Evolutionary conservation across 2,113 vertebrate species (phyloP), one percentile per base, ranked within the genome.

Genomic region (Fulmarus glacialis): DNA sequence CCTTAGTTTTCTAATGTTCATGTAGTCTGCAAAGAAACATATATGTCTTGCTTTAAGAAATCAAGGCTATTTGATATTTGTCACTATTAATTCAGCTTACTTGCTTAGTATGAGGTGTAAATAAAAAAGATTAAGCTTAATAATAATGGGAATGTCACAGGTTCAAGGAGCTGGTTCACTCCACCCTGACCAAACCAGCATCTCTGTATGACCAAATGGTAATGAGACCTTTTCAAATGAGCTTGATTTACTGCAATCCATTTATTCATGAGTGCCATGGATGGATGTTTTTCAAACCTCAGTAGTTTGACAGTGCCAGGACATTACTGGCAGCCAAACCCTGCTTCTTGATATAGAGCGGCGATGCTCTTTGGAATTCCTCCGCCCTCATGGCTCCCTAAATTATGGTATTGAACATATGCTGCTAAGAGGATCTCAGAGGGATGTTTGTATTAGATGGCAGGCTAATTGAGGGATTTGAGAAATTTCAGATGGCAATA

Each of bases 141-240:
- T 34, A 38, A 58, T 19, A 52, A 56, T 7, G 29, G 58, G 34
- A 79, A 56, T 15, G 43, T 60, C 52, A 52, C 23, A 74, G 38
- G 36, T 53, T 73, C 38, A 59, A 81, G 34, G 63, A 71, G 34
- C 43, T 66, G 48, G 15, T 47, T 50, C 64, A n/a, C 62, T 74
- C 71, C 18, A 67, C 18, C 29, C 80, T 82, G 52, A 71, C 27
- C 59, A 87, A 81, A 63, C 11, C 67, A 73, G 79, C 45, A 30
- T 26, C 58, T 68, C 66, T 75, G 14, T 38, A 3, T 34, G 70
- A 83, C 24, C 86, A 81, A 83, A 82, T 66, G 55, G 15, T 48
- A 88, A 92, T 43, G 38, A 92, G 90, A 92, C 59, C 72, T 96
- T 95, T 93, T 10, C 79, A 55, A 42, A 86, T 14, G 15, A 90